A percentile compares a stretch with the other conserved stretches of the same genome.
These are phyloP conservation scores for Channa striata DNA, from an alignment of 2,797 vertebrate species.

Conservation along the genomic window DNA sequence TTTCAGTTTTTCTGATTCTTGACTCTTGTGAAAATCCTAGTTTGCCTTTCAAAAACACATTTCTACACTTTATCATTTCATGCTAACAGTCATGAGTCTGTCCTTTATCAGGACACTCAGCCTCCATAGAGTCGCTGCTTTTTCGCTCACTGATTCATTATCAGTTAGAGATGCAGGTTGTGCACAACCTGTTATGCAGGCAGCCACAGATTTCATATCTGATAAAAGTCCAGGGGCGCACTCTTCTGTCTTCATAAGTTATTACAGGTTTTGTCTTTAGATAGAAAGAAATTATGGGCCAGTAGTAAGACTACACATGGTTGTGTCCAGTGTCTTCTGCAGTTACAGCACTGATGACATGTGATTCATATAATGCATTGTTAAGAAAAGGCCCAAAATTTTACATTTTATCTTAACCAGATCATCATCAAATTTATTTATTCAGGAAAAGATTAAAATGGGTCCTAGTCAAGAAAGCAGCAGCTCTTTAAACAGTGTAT, in stretches of 20 bases:
- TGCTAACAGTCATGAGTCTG: slow-evolving; percentile 19
- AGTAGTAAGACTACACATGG: background rate
- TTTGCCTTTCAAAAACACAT: background rate
- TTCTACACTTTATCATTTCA: rapidly evolving
- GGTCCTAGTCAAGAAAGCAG: too few species aligned
- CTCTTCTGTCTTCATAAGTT: slow-evolving; percentile 57
- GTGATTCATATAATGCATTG: background rate
- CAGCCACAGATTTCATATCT: background rate
- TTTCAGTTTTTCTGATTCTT: background rate
- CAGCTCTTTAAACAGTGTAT: too few species aligned
- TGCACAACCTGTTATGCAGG: background rate
- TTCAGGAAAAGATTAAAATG: too few species aligned
- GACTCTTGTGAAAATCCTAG: background rate
- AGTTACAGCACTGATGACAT: background rate
- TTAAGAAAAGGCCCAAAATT: background rate
- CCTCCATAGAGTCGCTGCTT: slow-evolving; percentile 5
- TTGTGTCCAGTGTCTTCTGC: background rate
- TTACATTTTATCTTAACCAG: background rate
- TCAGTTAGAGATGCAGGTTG: slow-evolving; percentile 7
- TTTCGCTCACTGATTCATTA: slow-evolving; percentile 23
- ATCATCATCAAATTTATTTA: background rate
- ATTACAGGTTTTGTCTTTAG: slow-evolving; percentile 37
- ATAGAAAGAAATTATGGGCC: background rate
- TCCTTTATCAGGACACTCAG: slow-evolving; percentile 18
- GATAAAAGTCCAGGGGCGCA: slow-evolving; percentile 41